These are phyloP conservation scores for Falco peregrinus DNA, from an alignment of 2,797 vertebrate species.

Conservation along the genomic window DNA sequence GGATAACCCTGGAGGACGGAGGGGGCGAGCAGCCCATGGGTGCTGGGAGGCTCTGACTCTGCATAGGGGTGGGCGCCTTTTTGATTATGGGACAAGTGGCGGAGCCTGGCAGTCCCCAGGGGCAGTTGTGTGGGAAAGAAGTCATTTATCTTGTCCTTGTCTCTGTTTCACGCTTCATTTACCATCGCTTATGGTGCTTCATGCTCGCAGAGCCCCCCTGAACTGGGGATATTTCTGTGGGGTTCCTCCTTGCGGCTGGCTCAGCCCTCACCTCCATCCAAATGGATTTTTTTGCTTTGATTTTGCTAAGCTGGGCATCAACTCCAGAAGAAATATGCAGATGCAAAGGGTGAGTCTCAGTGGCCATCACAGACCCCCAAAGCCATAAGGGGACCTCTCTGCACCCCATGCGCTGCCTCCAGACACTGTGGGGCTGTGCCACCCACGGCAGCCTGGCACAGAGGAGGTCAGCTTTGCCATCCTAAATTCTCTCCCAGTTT, in stretches of 20 bases:
- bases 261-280: not conserved
- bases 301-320: not conserved
- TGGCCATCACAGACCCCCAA: accelerated
- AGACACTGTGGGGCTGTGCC: accelerated
- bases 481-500: not conserved
- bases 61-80: not conserved
- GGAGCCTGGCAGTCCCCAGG: not conserved
- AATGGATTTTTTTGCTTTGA: not conserved
- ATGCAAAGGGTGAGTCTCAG: not conserved
- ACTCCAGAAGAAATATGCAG: not conserved
- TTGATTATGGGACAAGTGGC: not conserved
- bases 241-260: not conserved
- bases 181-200: accelerated
- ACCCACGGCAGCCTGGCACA: not conserved
- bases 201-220: accelerated
- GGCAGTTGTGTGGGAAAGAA: not conserved
- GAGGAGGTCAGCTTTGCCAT: not conserved
- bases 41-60: not conserved
- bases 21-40: not conserved
- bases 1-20: not conserved
- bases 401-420: not conserved
- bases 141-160: not conserved
- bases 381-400: not conserved
- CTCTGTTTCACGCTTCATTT: not conserved
- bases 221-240: not conserved